phyloP scores from a whole-genome alignment of 37 sponge, comb jelly and placozoan genomes.

The Agelas oroides region DNA sequence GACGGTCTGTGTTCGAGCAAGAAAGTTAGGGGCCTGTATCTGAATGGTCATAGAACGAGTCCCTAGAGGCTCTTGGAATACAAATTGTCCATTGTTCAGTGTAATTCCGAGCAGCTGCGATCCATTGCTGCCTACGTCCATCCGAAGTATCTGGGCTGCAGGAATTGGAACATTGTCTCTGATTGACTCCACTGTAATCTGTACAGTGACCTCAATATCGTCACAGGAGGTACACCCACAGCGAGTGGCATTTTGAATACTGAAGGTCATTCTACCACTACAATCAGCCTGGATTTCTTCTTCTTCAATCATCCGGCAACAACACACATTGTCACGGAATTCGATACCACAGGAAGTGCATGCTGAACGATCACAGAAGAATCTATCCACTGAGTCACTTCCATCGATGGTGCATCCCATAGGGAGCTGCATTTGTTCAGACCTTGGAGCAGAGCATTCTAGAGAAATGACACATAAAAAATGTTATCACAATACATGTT shows the following conservation, averaged over 20 bases:
- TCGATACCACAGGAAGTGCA: not conserved
- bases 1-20: not conserved
- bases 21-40: conserved; percentile 1
- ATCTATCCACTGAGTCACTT: not conserved
- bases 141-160: conserved; percentile 1
- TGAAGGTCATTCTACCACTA: not conserved
- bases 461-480: too few relatives aligned
- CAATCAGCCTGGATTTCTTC: not conserved
- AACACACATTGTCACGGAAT: not conserved
- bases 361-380: not conserved
- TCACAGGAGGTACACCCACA: conserved; percentile 32
- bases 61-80: not conserved
- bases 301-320: not conserved
- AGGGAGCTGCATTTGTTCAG: not conserved
- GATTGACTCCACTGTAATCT: not conserved
- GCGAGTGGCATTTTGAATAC: not conserved
- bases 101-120: conserved; percentile 11
- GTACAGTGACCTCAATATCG: conserved; percentile 16
- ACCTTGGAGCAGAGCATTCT: too few relatives aligned
- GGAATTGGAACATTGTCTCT: not conserved
- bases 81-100: not conserved
- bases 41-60: not conserved
- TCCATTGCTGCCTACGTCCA: too few relatives aligned
- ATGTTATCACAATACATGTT: too few relatives aligned
- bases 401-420: conserved; percentile 9